Evolutionary conservation across 64 coral and sea anemone species (phyloP).

Genomic region (Montipora sp.): DNA sequence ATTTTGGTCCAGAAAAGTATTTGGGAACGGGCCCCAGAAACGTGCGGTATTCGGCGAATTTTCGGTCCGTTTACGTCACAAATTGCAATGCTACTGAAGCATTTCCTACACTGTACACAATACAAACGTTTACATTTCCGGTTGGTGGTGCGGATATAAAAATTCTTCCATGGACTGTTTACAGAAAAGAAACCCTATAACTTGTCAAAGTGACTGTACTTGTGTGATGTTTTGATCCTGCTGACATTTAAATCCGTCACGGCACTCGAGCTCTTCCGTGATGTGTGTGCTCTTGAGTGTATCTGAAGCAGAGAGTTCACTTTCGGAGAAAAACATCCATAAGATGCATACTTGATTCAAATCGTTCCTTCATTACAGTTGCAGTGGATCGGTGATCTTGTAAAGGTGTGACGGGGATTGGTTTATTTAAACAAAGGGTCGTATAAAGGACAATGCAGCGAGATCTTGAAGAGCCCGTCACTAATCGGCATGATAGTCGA

Average conservation of each 20-base stretch:
- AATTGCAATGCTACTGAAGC: no score
- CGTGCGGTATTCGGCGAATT: no score
- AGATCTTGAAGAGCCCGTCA: not conserved
- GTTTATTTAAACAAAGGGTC: not conserved
- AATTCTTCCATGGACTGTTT: not conserved
- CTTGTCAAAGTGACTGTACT: not conserved
- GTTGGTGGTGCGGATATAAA: not conserved
- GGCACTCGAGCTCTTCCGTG: not conserved
- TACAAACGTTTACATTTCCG: not conserved
- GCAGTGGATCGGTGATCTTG: not conserved
- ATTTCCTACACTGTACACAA: not conserved
- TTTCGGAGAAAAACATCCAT: not conserved
- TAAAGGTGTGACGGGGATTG: not conserved
- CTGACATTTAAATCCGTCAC: slow-evolving; percentile 24
- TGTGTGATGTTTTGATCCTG: slow-evolving; percentile 1
- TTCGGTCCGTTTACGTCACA: no score
- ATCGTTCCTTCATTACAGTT: not conserved
- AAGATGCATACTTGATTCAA: not conserved
- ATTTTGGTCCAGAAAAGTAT: no score
- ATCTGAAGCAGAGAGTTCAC: not conserved
- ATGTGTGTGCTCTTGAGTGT: not conserved
- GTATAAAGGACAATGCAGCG: not conserved
- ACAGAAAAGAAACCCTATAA: not conserved
- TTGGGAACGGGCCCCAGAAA: no score
- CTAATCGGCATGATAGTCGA: no score